phyloP scores from a whole-genome alignment of 2,888 invertebrate species.

The Dasysyrphus tricinctus region DNA sequence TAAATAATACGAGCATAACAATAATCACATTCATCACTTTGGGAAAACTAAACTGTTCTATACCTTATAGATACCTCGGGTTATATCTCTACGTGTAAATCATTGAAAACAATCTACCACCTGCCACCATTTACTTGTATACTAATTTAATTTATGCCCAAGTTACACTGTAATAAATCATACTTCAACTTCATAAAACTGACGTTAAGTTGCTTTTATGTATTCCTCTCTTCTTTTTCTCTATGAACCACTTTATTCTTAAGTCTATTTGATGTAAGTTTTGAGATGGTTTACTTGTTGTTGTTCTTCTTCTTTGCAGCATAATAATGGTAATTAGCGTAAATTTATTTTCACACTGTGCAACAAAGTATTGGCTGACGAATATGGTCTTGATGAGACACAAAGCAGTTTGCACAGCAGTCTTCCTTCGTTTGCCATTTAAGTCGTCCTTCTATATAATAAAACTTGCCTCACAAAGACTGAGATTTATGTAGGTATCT shows the following conservation, averaged over 20 bases:
- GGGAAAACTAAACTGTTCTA: too few species aligned
- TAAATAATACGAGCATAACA: too few species aligned
- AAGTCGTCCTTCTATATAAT: background rate
- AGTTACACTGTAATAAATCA: slow-evolving; percentile 64
- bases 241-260: slow-evolving; percentile 34
- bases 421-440: background rate
- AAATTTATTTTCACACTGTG: slow-evolving; percentile 29
- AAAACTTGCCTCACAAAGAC: background rate
- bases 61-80: too few species aligned
- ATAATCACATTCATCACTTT: too few species aligned
- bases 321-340: slow-evolving; percentile 58
- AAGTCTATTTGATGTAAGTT: slow-evolving; percentile 54
- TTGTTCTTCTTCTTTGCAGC: slow-evolving; percentile 40
- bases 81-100: background rate
- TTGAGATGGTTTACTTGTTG: slow-evolving; percentile 43
- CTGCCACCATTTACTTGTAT: slow-evolving; percentile 23
- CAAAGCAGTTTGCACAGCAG: background rate
- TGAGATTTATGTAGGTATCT: background rate
- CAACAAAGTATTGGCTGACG: slow-evolving; percentile 15
- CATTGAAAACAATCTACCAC: slow-evolving; percentile 3
- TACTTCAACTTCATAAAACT: slow-evolving; percentile 65
- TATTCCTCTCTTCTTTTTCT: background rate
- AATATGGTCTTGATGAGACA: background rate
- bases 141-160: slow-evolving; percentile 54
- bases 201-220: slow-evolving; percentile 30